These are phyloP conservation scores for Hafferia zeledoni DNA, from an alignment of 2,797 vertebrate species.

Conservation along the genomic window DNA sequence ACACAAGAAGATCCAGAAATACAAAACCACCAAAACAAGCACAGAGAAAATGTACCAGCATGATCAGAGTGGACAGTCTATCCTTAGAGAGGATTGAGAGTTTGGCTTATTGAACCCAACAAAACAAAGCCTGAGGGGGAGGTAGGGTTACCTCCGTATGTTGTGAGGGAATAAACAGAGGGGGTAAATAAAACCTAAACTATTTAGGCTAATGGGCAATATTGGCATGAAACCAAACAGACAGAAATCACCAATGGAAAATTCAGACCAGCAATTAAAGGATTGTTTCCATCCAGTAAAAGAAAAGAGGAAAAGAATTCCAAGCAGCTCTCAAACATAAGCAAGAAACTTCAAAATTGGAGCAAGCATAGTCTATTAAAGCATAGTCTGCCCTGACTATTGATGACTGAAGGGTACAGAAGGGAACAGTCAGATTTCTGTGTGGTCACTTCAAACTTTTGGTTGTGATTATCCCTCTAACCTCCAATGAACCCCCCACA, in stretches of 20 bases:
- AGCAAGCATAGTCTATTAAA: background rate
- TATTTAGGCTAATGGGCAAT: background rate
- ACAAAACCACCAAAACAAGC: background rate
- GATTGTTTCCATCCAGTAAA: background rate
- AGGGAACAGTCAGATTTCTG: background rate
- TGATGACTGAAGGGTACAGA: background rate
- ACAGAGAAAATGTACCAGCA: background rate
- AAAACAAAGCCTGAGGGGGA: background rate
- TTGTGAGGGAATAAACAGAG: background rate
- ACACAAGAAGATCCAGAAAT: background rate
- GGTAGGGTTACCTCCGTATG: background rate
- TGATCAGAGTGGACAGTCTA: background rate
- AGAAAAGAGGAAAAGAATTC: background rate
- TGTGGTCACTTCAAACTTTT: background rate
- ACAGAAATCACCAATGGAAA: background rate
- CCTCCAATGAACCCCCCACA: rapidly evolving
- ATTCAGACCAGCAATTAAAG: background rate
- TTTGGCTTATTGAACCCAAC: background rate
- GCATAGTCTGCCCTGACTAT: background rate
- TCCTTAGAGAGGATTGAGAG: background rate
- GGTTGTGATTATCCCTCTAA: background rate
- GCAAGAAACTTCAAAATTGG: background rate
- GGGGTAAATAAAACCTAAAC: background rate
- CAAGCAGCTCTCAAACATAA: background rate
- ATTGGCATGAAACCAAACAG: background rate